Percentiles rank a stretch among this genome's conserved stretches.
phyloP scores from a whole-genome alignment of 2,113 vertebrate genomes.

The Chauna torquata region DNA sequence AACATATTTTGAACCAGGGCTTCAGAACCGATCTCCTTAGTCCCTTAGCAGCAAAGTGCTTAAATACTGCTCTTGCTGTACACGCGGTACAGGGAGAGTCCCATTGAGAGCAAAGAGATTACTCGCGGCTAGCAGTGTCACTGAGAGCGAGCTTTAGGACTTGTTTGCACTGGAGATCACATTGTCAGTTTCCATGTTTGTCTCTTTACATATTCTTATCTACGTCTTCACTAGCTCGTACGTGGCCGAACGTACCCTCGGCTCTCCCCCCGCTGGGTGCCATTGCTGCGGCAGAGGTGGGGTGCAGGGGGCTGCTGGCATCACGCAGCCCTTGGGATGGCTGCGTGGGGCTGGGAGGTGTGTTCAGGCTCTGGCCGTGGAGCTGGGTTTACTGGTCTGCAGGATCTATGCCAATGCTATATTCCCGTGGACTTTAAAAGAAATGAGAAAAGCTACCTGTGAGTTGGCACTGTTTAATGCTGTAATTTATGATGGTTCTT shows the following conservation, averaged over 20 bases:
- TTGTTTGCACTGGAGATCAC: neutral
- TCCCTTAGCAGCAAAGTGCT: neutral
- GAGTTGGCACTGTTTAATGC: neutral
- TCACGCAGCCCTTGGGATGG: too few relatives aligned
- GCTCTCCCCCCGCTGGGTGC: neutral
- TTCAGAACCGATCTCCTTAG: neutral
- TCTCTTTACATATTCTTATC: neutral
- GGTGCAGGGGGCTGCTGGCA: fast-evolving
- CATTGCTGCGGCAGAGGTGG: neutral
- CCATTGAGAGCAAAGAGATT: fast-evolving
- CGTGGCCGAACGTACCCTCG: fast-evolving
- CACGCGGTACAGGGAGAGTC: neutral
- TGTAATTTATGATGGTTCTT: neutral
- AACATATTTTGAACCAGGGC: fast-evolving
- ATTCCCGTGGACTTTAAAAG: neutral
- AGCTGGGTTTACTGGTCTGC: neutral
- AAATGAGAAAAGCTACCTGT: neutral
- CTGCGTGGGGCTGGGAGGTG: fast-evolving
- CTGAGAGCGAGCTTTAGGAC: neutral
- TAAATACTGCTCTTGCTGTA: neutral
- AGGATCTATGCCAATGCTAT: neutral
- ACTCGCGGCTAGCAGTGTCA: neutral
- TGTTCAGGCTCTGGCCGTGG: fast-evolving
- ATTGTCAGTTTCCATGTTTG: neutral
- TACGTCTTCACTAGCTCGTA: neutral